A percentile compares a stretch with the other conserved stretches of the same genome.
phyloP scores from a whole-genome alignment of 2,888 invertebrate genomes.

The Tolmerus cingulatus region DNA sequence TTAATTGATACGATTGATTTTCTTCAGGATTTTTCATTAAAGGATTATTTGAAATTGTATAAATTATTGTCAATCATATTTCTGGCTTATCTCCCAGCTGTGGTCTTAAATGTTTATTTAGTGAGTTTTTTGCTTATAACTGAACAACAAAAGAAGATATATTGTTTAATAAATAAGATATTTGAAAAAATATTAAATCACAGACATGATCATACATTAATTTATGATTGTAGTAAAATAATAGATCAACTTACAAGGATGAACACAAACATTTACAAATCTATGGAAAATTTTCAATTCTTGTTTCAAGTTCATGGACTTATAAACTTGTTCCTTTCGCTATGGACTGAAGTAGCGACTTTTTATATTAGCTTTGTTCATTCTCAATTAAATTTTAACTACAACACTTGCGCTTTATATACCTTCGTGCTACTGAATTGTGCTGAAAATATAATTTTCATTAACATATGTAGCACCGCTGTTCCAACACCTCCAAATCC shows the following conservation, averaged over 20 bases:
- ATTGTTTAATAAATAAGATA: background rate
- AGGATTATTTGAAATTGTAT: too few relatives aligned
- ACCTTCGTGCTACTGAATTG: too few relatives aligned
- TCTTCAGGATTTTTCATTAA: too few relatives aligned
- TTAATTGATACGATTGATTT: too few relatives aligned
- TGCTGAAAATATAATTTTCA: too few relatives aligned
- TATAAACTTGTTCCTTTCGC: background rate
- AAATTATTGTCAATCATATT: background rate
- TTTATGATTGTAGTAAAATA: background rate
- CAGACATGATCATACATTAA: background rate
- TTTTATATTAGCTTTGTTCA: background rate
- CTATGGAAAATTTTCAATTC: background rate
- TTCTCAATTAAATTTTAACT: background rate
- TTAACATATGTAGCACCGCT: too few relatives aligned
- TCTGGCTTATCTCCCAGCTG: background rate
- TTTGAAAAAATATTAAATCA: background rate
- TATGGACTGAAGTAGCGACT: background rate
- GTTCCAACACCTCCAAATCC: too few relatives aligned
- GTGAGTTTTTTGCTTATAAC: background rate
- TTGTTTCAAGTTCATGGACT: background rate
- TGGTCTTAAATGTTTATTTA: background rate
- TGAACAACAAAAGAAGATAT: background rate
- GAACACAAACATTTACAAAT: background rate
- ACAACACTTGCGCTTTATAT: too few relatives aligned
- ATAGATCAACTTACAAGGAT: background rate